phyloP scores from a whole-genome alignment of 2,113 vertebrate genomes.

The Chlamydotis undulata region DNA sequence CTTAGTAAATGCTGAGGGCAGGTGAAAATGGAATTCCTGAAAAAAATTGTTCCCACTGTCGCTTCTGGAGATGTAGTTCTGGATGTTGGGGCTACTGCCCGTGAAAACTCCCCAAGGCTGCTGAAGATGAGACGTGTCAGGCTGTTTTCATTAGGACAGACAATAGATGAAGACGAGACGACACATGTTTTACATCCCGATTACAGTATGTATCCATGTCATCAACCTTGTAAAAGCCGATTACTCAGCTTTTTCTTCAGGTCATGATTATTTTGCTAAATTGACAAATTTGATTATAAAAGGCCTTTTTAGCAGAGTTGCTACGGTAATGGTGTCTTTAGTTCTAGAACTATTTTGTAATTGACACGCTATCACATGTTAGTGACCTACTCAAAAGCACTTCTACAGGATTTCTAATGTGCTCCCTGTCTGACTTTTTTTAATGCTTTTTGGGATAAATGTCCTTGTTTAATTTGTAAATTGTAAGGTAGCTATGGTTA shows the following conservation, averaged over 20 bases:
- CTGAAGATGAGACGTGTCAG: slow-evolving; percentile 86
- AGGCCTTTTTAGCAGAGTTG: neutral
- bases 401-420: neutral
- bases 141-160: slow-evolving; percentile 81
- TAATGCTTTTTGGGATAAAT: neutral
- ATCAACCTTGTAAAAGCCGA: neutral
- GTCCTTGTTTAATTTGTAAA: neutral
- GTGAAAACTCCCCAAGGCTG: slow-evolving; percentile 82
- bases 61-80: slow-evolving; percentile 78
- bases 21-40: slow-evolving; percentile 90
- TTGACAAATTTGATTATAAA: neutral
- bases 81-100: slow-evolving; percentile 64
- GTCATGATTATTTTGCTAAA: neutral
- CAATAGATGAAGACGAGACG: slow-evolving; percentile 75
- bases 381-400: neutral
- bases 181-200: neutral
- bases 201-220: slow-evolving; percentile 20
- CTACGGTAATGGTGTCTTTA: neutral
- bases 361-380: neutral
- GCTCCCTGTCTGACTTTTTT: neutral
- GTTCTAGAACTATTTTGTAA: neutral
- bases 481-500: neutral
- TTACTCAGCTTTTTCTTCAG: neutral
- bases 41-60: slow-evolving; percentile 84
- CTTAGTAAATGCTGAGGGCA: neutral